Conservation (phyloP, 2,113 vertebrate species). For the Mirounga angustirostris region DNA sequence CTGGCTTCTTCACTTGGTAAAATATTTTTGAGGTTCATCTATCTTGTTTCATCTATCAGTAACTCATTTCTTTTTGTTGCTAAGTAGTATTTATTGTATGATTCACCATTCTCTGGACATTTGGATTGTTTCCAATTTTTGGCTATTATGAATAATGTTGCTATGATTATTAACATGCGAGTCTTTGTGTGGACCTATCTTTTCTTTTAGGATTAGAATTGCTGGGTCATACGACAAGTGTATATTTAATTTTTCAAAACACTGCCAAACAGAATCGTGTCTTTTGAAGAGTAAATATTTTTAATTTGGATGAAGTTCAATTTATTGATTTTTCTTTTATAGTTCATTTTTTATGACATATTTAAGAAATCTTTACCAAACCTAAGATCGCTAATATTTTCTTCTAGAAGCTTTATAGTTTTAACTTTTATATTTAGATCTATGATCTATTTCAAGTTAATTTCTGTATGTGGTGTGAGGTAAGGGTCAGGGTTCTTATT, state of each 20-base stretch:
- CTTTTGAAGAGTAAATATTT: not conserved
- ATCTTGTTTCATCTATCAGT: not conserved
- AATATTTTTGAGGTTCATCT: not conserved
- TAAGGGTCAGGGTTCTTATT: not conserved
- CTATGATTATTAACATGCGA: not conserved
- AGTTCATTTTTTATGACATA: not conserved
- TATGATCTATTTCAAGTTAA: conserved; percentile 39
- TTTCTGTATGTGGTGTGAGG: not conserved
- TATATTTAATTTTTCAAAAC: conserved; percentile 4
- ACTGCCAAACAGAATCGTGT: not conserved
- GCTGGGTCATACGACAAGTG: not conserved
- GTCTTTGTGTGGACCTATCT: not conserved
- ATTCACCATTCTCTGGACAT: not conserved
- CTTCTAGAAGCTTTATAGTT: conserved; percentile 23
- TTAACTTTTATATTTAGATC: not conserved
- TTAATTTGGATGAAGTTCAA: conserved; percentile 21
- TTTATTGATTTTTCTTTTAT: conserved; percentile 5
- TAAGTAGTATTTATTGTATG: not conserved
- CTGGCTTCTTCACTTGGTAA: not conserved
- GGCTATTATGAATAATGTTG: not conserved
- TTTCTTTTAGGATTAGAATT: conserved; percentile 39
- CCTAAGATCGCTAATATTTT: not conserved
- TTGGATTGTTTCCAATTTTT: not conserved
- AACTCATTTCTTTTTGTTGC: not conserved
- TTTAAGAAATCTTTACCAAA: not conserved